Base-by-base conservation (phyloP, 1,140 invertebrate genomes). In the Calliphora vicina region DNA sequence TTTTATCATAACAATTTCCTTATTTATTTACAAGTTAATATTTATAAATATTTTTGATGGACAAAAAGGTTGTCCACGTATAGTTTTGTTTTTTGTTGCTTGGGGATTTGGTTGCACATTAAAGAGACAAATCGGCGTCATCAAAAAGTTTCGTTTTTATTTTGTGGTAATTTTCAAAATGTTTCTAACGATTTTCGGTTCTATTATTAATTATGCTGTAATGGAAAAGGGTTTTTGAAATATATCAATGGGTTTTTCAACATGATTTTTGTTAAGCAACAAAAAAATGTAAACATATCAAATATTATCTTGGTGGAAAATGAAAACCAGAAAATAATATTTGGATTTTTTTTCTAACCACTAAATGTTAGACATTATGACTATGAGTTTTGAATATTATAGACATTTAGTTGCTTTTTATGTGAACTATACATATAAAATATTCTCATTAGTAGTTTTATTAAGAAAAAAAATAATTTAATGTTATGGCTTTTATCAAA, bases 71-170 rank as follows among this genome's bases (percentile, higher is more conserved):
- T 67, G 45, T 50, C 12, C 1, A 6, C 20, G 61, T 5, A 6
- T 13, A 57, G 2, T n/a, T 57, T 0, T n/a, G 15, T 35, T n/a
- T n/a, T 67, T 20, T 67, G 61, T 67, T 67, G 6, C 50, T 67
- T 23, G 2, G n/a, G 1, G 61, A 17, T 25, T 23, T 67, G 1
- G 10, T 23, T 20, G n/a, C 20, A 76, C 42, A 76, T 35, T 35
- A 43, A 35, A 76, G 74, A 78, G 74, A 78, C 74, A 43, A 43
- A 78, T 78, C 74, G 74, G 74, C 74, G 74, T 78, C 74, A 45
- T 78, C 74, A 78, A 23, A 78, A 23, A 78, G 23, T 43, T 42
- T 42, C 15, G 29, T 12, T 78, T 43, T 20, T 20, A 35, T 78
- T 78, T 78, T 78, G n/a, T 78, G n/a, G n/a, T 76, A 42, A 42